Evolutionary conservation across 2,113 vertebrate genomes (phyloP).

Genomic region (Ameiurus melas): DNA sequence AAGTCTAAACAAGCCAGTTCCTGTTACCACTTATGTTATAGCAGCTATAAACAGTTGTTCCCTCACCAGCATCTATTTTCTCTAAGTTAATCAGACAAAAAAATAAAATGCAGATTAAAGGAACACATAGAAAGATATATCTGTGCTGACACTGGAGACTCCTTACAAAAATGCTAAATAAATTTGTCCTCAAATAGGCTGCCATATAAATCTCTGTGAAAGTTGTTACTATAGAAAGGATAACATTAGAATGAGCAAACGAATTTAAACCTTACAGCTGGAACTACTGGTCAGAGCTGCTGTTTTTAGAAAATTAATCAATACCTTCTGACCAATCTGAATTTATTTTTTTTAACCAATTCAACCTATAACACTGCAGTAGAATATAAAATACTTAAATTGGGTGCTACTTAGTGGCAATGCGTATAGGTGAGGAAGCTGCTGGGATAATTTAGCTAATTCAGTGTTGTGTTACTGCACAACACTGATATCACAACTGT

Average conservation of each 20-base stretch:
- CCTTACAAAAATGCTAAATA: neutral
- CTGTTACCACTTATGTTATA: neutral
- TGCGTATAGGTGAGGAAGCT: neutral
- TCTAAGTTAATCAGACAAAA: neutral
- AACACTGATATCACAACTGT: neutral
- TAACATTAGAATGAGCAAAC: neutral
- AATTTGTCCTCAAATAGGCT: neutral
- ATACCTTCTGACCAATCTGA: neutral
- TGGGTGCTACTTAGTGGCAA: neutral
- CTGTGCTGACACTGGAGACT: neutral
- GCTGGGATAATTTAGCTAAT: too few relatives aligned
- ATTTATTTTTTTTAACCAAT: too few relatives aligned
- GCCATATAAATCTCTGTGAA: neutral
- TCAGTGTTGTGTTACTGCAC: neutral
- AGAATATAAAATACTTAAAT: neutral
- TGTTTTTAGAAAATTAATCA: neutral
- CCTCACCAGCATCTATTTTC: neutral
- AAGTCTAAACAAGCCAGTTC: neutral
- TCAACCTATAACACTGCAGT: neutral
- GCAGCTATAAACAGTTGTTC: neutral
- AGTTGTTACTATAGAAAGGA: neutral
- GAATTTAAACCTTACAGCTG: neutral
- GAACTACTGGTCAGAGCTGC: neutral
- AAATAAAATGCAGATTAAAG: neutral
- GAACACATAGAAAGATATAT: neutral